Evolutionary conservation across 2,888 invertebrate genomes (phyloP).

Genomic region (Sialis lutaria): DNA sequence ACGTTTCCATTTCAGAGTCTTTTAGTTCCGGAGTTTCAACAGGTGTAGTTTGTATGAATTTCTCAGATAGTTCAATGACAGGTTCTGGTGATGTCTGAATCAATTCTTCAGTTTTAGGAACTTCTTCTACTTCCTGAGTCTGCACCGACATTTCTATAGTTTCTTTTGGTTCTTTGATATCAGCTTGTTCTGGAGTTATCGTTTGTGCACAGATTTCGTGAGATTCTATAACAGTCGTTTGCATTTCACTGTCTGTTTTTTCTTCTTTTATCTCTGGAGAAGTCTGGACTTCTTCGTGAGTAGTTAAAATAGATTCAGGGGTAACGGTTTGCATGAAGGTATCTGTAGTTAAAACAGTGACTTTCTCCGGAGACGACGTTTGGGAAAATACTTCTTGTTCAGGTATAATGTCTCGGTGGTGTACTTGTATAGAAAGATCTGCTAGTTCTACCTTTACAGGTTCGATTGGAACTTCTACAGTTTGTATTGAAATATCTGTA

Average conservation of each 20-base stretch:
- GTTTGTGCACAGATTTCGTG: constrained; percentile 24
- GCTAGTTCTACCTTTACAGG: constrained; percentile 12
- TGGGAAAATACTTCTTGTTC: constrained; percentile 16
- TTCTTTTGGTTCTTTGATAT: constrained; percentile 13
- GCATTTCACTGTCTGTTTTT: constrained; percentile 21
- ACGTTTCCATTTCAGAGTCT: neutral
- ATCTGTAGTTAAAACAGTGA: constrained; percentile 21
- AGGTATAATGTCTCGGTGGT: constrained; percentile 6
- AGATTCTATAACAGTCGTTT: constrained; percentile 17
- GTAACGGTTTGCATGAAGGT: constrained; percentile 25
- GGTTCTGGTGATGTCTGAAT: constrained; percentile 20
- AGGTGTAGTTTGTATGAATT: constrained; percentile 19
- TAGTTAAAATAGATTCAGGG: constrained; percentile 17
- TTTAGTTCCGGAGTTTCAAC: constrained; percentile 11
- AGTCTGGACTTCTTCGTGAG: constrained; percentile 20
- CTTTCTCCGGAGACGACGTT: constrained; percentile 18
- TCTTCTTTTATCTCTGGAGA: constrained; percentile 14
- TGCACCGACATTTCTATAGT: constrained; percentile 24
- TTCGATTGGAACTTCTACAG: constrained; percentile 20
- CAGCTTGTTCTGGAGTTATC: constrained; percentile 21
- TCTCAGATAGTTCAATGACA: constrained; percentile 14
- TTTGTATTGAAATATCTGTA: constrained; percentile 35
- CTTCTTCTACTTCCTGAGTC: constrained; percentile 14
- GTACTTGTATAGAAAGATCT: constrained; percentile 12
- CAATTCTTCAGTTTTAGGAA: constrained; percentile 17